Conservation (phyloP, 2,888 invertebrate species). For the Spicauda simplicius region DNA sequence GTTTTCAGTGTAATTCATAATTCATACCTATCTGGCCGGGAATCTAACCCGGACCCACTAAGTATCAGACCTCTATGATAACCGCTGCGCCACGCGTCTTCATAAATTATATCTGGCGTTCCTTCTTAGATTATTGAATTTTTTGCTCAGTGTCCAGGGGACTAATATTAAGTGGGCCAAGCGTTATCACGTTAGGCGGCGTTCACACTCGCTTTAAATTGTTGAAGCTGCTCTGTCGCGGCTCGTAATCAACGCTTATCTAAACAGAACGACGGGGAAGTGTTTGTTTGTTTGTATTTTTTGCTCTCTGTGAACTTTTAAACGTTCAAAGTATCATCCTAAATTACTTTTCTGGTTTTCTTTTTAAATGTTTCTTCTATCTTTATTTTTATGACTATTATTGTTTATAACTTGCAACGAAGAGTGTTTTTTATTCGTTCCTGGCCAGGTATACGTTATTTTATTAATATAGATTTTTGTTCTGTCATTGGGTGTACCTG, state of each 20-base stretch:
- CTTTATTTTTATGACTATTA: not conserved
- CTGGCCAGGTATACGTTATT: no score
- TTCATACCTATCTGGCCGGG: no score
- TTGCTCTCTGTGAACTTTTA: not conserved
- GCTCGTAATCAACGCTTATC: slow-evolving; percentile 11
- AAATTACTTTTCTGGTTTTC: not conserved
- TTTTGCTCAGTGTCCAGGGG: not conserved
- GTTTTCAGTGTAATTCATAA: no score
- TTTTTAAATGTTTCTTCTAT: not conserved
- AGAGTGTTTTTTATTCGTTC: no score
- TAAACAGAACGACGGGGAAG: not conserved
- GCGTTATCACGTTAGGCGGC: slow-evolving; percentile 14
- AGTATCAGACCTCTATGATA: no score
- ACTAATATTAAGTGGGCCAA: slow-evolving; percentile 13
- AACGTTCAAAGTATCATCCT: not conserved
- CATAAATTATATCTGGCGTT: no score
- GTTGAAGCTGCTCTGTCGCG: not conserved
- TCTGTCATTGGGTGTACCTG: no score
- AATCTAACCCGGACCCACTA: no score
- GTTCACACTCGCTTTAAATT: slow-evolving; percentile 11
- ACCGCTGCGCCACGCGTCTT: no score
- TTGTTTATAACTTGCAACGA: no score
- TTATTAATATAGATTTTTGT: no score
- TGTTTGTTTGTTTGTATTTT: not conserved
- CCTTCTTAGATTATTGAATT: not conserved